Evolutionary conservation across 2,888 invertebrate species (phyloP).

Genomic region (Labia minor): DNA sequence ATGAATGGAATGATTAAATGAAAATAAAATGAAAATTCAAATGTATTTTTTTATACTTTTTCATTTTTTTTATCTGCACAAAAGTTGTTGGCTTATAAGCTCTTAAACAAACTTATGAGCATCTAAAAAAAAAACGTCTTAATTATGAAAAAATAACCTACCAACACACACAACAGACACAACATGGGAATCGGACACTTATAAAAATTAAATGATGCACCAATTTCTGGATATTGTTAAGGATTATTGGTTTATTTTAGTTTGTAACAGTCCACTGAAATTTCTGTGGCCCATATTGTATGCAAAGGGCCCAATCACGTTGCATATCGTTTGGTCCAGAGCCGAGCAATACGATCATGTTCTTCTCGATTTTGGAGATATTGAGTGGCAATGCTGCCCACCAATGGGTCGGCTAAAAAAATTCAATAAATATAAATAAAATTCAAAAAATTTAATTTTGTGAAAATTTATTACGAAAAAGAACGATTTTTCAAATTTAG

Average conservation of each 20-base stretch:
- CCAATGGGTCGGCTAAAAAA: conserved; percentile 82
- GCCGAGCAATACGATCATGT: conserved; percentile 93
- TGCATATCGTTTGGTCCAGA: conserved; percentile 97
- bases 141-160: conserved; percentile 5
- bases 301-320: conserved; percentile 54
- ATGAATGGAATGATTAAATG: conserved; percentile 13
- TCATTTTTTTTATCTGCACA: conserved; percentile 6
- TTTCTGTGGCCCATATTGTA: background rate
- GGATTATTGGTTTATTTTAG: conserved; percentile 9
- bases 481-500: too few species aligned
- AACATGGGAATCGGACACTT: conserved; percentile 7
- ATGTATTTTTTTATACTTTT: background rate
- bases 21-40: conserved; percentile 1
- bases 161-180: conserved; percentile 13
- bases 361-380: conserved; percentile 95
- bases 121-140: background rate
- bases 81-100: conserved; percentile 1
- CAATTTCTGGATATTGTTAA: conserved; percentile 3
- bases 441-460: too few species aligned
- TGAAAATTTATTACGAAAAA: too few species aligned
- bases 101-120: background rate
- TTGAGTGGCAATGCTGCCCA: conserved; percentile 96
- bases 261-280: background rate
- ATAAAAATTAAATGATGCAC: conserved; percentile 13
- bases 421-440: too few species aligned